These are phyloP conservation scores for Pararge aegeria DNA, from an alignment of 1,140 invertebrate genomes.

Conservation along the genomic window DNA sequence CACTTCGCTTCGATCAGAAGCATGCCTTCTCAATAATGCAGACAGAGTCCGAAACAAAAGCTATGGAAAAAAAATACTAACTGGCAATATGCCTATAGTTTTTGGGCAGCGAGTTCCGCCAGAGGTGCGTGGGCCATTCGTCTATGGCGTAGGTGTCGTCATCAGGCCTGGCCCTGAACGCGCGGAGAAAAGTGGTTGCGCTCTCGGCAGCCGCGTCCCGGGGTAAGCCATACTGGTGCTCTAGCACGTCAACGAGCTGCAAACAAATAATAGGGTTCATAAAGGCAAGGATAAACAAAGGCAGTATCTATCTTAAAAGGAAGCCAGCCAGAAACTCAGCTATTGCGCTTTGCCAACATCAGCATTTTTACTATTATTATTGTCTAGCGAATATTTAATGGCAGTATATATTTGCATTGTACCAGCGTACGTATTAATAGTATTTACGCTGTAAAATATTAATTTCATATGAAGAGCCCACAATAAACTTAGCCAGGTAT, in stretches of 20 bases:
- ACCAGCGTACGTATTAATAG: too few species aligned
- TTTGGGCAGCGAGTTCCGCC: constrained; percentile 87
- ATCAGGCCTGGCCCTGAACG: constrained; percentile 89
- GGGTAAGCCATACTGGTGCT: constrained; percentile 83
- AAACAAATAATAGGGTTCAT: constrained; percentile 31
- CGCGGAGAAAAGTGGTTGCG: constrained; percentile 84
- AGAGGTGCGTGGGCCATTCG: constrained; percentile 87
- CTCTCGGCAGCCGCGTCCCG: constrained; percentile 82
- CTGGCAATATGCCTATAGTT: constrained; percentile 85
- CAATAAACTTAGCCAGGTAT: too few species aligned
- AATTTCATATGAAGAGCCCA: too few species aligned
- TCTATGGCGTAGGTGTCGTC: constrained; percentile 85
- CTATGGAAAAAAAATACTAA: constrained; percentile 55
- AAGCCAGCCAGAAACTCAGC: too few species aligned
- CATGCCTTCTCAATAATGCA: too few species aligned
- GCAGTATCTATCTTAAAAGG: too few species aligned
- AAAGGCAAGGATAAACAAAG: not conserved
- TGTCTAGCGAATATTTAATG: too few species aligned
- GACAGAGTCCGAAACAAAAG: not conserved
- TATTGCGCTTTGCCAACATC: too few species aligned
- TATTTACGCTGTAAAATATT: too few species aligned
- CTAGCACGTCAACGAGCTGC: constrained; percentile 86
- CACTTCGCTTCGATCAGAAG: too few species aligned
- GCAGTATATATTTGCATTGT: too few species aligned
- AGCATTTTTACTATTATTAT: too few species aligned